These are phyloP conservation scores for Corynorhinus townsendii DNA, from an alignment of 2,113 vertebrate genomes.

Conservation along the genomic window DNA sequence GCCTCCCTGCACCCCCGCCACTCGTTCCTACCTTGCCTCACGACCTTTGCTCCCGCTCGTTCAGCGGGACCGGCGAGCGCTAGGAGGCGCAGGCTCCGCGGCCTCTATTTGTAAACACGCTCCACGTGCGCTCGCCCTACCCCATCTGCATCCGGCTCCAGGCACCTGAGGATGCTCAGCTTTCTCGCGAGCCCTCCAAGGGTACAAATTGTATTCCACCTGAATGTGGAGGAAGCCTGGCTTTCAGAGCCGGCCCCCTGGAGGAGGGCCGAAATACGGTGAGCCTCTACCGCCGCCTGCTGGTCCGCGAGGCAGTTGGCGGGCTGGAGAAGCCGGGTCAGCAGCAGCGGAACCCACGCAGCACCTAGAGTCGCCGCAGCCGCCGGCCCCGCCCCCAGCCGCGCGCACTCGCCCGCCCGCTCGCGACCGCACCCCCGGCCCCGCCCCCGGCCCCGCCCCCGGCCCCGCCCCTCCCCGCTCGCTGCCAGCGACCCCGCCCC, in stretches of 20 bases:
- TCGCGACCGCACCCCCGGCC: not conserved
- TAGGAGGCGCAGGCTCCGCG: not conserved
- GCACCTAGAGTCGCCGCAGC: rapidly evolving
- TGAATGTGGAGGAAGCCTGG: not conserved
- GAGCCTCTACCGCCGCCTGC: not conserved
- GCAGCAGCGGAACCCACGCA: rapidly evolving
- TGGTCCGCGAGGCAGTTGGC: not conserved
- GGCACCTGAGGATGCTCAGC: not conserved
- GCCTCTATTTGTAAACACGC: slow-evolving; percentile 60
- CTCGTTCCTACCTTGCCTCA: not conserved
- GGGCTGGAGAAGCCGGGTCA: rapidly evolving
- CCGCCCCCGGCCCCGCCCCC: not conserved
- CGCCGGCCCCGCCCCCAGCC: not conserved
- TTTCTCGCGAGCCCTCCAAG: not conserved
- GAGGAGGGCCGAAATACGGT: not conserved
- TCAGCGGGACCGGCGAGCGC: rapidly evolving
- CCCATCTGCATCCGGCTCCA: not conserved
- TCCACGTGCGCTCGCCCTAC: slow-evolving; percentile 53
- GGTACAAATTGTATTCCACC: not conserved
- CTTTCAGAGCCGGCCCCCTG: rapidly evolving
- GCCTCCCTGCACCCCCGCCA: not conserved
- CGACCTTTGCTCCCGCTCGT: not conserved
- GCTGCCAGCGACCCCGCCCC: slow-evolving; percentile 7
- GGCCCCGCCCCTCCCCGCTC: not conserved
- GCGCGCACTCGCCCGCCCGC: slow-evolving; percentile 41